Evolutionary conservation across 2,113 vertebrate species (phyloP).

Genomic region (Elgaria multicarinata): DNA sequence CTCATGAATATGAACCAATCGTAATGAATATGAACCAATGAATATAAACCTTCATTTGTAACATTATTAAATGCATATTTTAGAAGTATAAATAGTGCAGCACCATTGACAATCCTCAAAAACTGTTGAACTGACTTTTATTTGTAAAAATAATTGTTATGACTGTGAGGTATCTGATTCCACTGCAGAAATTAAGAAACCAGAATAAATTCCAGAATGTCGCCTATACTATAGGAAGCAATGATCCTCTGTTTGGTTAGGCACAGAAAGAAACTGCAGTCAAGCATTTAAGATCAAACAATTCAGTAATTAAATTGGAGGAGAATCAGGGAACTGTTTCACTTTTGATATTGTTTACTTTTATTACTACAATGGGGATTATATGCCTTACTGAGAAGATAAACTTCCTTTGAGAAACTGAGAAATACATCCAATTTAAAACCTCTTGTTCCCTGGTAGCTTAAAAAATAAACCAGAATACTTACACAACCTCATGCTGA

Average conservation of each 20-base stretch:
- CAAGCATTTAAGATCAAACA: constrained; percentile 79
- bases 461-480: constrained; percentile 14
- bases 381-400: constrained; percentile 63
- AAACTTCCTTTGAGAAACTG: constrained; percentile 61
- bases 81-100: neutral
- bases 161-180: constrained; percentile 26
- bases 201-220: constrained; percentile 54
- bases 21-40: neutral
- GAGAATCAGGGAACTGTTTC: constrained; percentile 58
- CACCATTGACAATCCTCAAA: neutral
- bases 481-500: constrained; percentile 46
- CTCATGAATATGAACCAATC: neutral
- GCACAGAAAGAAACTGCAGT: constrained; percentile 67
- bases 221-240: constrained; percentile 45
- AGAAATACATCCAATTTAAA: constrained; percentile 52
- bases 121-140: neutral
- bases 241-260: constrained; percentile 70
- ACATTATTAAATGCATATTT: neutral
- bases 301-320: constrained; percentile 77
- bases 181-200: neutral
- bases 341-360: constrained; percentile 72
- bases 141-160: neutral
- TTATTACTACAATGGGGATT: constrained; percentile 74
- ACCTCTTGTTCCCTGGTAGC: constrained; percentile 50
- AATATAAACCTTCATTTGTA: neutral